Evolutionary conservation across 1,140 invertebrate genomes (phyloP), one percentile per base, ranked within the genome.

Genomic region (Galleria mellonella): DNA sequence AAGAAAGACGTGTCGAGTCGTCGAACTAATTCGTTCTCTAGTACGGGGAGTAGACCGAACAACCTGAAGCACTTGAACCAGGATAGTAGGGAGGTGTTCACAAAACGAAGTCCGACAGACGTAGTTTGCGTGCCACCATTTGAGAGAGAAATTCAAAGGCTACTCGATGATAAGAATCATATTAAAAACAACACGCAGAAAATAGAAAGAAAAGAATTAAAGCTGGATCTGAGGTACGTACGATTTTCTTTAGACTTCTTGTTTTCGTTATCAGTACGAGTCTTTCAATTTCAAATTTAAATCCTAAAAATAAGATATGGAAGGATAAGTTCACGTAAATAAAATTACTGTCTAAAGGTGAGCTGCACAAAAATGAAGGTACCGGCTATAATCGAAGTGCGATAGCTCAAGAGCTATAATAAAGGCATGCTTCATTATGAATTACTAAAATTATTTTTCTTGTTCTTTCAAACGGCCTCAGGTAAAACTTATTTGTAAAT

Each of bases 121-220:
- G 76, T 87, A 27, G 86, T 83, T 1, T 86, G 83, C 55, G 78
- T 87, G 32, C 89, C 88, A 32, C 91, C 91, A 4, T 92, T 92
- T 62, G 91, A 92, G 77, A 88, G 91, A 61, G 92, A 93, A 66
- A 91, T 93, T 50, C 91, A 93, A 77, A 91, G 91, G 71, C 83
- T 93, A 47, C 79, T 93, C 33, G 92, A 93, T 62, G 91, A 92
- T 61, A 90, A 91, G 66, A 90, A 90, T 74, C 69, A 91, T 23
- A 79, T 90, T 17, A 88, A 89, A 61, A 88, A 86, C 54, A 89
- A 87, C 64, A 87, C 89, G 11, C 84, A 87, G 5, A 90, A 90
- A 65, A 60, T 83, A 9, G 89, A 90, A 44, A 66, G 87, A 39
- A 89, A 88, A 55, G 88, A 89, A 44, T 73, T 88, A 54, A 88